These are phyloP conservation scores for Valencia hispanica DNA, from an alignment of 2,797 vertebrate genomes.

Conservation along the genomic window DNA sequence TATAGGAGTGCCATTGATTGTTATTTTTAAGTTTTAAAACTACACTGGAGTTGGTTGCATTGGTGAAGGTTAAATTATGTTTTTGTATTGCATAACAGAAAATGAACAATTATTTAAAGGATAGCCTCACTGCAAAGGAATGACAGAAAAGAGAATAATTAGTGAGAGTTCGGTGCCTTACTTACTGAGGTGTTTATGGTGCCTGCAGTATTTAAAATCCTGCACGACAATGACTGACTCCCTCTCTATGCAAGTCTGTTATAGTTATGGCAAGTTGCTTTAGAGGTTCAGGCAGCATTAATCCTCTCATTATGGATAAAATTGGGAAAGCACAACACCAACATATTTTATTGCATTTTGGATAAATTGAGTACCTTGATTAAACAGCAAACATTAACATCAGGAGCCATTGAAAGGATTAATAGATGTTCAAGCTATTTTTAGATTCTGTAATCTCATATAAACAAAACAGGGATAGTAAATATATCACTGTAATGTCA, in stretches of 20 bases:
- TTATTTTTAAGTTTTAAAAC: background rate
- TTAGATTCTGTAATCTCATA: conserved; percentile 22
- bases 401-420: conserved; percentile 1
- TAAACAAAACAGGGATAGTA: background rate
- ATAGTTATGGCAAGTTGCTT: background rate
- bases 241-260: background rate
- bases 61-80: background rate
- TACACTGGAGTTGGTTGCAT: background rate
- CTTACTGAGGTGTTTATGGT: background rate
- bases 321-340: conserved; percentile 5
- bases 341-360: background rate
- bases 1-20: background rate
- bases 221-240: background rate
- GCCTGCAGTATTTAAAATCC: background rate
- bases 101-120: background rate
- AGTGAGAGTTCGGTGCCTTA: background rate
- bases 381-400: conserved; percentile 3
- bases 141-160: background rate
- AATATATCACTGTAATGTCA: background rate
- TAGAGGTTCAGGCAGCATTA: background rate
- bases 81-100: background rate
- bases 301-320: background rate
- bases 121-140: background rate
- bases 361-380: background rate
- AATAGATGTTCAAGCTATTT: conserved; percentile 19